These are phyloP conservation scores for Anguilla megastoma DNA, from an alignment of 2,797 vertebrate species.

Conservation along the genomic window DNA sequence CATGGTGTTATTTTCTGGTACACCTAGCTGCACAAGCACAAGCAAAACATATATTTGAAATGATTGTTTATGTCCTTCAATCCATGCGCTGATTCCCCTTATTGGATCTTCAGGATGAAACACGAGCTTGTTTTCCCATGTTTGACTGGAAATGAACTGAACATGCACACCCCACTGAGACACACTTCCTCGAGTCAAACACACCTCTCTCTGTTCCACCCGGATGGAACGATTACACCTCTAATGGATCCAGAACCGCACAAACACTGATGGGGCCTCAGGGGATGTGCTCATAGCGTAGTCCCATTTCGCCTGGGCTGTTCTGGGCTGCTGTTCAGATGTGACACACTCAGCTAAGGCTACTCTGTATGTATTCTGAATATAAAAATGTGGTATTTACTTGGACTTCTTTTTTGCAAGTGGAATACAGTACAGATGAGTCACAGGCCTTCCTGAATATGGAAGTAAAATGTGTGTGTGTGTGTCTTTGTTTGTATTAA, in stretches of 20 bases:
- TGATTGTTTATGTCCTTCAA: background rate
- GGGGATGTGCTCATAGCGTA: background rate
- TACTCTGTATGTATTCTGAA: background rate
- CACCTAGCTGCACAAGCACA: too few relatives aligned
- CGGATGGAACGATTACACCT: background rate
- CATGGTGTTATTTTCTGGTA: background rate
- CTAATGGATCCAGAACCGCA: background rate
- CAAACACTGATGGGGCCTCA: background rate
- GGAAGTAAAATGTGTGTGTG: too few relatives aligned
- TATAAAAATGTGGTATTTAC: background rate
- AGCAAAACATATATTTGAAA: background rate
- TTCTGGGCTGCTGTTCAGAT: background rate
- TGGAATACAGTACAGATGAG: background rate
- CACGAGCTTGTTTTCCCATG: background rate
- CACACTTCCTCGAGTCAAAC: background rate
- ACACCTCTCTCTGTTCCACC: background rate
- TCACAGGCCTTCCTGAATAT: too few relatives aligned
- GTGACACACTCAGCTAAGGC: background rate
- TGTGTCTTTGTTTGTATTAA: too few relatives aligned
- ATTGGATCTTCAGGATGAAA: background rate
- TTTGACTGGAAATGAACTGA: conserved; percentile 10
- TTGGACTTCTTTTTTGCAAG: too few relatives aligned
- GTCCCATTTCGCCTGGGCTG: background rate
- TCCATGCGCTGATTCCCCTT: background rate
- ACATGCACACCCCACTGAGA: background rate